Evolutionary conservation across 2,113 vertebrate genomes (phyloP), one percentile per base, ranked within the genome.

Genomic region (Oenanthe oenanthe): DNA sequence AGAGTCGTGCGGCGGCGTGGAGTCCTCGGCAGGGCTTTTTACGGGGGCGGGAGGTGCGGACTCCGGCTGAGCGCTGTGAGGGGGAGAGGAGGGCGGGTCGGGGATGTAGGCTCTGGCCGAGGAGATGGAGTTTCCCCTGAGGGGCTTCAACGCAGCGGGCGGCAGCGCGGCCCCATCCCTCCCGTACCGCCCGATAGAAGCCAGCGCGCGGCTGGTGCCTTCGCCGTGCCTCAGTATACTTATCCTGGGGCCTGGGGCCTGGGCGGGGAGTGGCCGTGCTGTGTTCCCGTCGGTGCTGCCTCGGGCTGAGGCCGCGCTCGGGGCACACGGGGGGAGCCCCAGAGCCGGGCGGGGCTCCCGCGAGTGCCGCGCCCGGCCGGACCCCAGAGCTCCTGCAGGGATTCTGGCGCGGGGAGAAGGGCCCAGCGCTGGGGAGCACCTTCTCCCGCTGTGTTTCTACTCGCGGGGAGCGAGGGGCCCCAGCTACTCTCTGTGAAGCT

Each of bases 401-500:
- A 3, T 14, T 60, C 21, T 3, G 4, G 11, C 7, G 22, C 18
- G 9, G 54, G 22, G 21, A 45, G 47, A 38, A 26, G 22, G 36
- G 32, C 45, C 17, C 15, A 5, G 72, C 17, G 13, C 62, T 31
- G 53, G 13, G 36, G 7, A 36, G 56, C 24, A 4, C n/a, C 19
- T 54, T 31, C 10, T 47, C 22, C 34, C 31, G 7, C 19, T 9
- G 13, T 32, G 17, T 28, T 31, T 54, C 61, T 47, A 0, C 40
- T 40, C 15, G 6, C 17, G 1, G 3, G 13, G 13, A 28, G 53
- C 9, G 21, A 17, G 38, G 12, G 53, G 32, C 9, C 32, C 40
- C 3, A 53, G n/a, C 2, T 4, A 0, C 5, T n/a, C 32, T 4
- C 25, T 5, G 34, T 2, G 53, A 3, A 32, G 67, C 57, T 60